Evolutionary conservation across 2,113 vertebrate genomes (phyloP).

Genomic region (Hippocampus zosterae): DNA sequence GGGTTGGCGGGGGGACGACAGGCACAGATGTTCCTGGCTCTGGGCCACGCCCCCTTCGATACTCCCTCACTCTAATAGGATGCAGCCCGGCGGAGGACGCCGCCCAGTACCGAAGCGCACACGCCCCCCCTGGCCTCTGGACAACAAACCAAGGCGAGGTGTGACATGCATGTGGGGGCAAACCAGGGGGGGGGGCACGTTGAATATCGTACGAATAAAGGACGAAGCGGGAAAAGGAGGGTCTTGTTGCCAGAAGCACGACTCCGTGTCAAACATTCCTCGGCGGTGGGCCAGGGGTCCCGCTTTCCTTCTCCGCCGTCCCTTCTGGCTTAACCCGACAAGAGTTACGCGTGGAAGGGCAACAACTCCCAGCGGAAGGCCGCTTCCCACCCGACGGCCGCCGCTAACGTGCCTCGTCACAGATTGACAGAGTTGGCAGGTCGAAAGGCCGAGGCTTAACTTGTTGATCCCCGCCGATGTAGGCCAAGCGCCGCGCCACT

Average conservation of each 20-base stretch:
- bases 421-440: slow-evolving; percentile 59
- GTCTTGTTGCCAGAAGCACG: too few species aligned
- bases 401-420: slow-evolving; percentile 46
- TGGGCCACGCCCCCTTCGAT: slow-evolving; percentile 71
- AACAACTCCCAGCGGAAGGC: not conserved
- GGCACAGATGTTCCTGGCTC: slow-evolving; percentile 73
- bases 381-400: slow-evolving; percentile 21
- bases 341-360: not conserved
- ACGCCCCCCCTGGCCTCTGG: slow-evolving; percentile 21
- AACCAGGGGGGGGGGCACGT: slow-evolving; percentile 5
- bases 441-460: slow-evolving; percentile 64
- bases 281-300: too few species aligned
- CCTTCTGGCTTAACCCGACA: not conserved
- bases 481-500: slow-evolving; percentile 37
- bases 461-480: slow-evolving; percentile 66
- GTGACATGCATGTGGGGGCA: slow-evolving; percentile 16
- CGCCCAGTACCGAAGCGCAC: slow-evolving; percentile 45
- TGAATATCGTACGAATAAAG: not conserved
- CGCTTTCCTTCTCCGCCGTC: too few species aligned
- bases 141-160: slow-evolving; percentile 40
- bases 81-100: slow-evolving; percentile 42
- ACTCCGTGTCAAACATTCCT: too few species aligned
- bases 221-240: not conserved
- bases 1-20: slow-evolving; percentile 50
- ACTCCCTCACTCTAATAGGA: slow-evolving; percentile 70